Conservation (phyloP, 2,113 vertebrate genomes). For the Hippocampus comes region DNA sequence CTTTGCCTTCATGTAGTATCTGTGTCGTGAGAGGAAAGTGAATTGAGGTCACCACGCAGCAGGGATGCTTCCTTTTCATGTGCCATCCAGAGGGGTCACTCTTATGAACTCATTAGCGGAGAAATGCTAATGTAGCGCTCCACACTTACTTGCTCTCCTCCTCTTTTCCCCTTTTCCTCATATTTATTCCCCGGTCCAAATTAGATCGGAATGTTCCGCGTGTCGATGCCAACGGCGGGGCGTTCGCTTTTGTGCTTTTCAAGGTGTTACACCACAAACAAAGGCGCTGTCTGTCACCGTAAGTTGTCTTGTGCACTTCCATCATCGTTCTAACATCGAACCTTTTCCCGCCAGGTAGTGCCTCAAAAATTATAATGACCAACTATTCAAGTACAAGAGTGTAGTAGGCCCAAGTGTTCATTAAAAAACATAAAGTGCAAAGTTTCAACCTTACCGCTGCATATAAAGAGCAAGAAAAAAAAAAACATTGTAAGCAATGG, state of each 20-base stretch:
- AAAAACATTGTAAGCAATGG: no score
- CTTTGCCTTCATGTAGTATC: conserved; percentile 65
- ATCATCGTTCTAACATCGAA: not conserved
- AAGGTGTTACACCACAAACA: not conserved
- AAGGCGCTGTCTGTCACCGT: not conserved
- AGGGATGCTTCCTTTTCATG: conserved; percentile 83
- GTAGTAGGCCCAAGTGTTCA: no score
- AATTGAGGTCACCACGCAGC: conserved; percentile 83
- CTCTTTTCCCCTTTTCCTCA: conserved; percentile 19
- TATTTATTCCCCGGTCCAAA: conserved; percentile 19
- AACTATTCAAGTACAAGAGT: not conserved
- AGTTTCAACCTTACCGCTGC: no score
- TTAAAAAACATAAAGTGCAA: no score
- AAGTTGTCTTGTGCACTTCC: not conserved
- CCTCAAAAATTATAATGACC: not conserved
- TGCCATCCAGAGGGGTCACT: conserved; percentile 85
- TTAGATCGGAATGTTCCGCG: not conserved
- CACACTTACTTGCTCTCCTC: conserved; percentile 14
- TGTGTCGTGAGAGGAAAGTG: conserved; percentile 71
- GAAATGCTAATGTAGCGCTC: conserved; percentile 77
- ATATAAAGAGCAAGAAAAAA: no score
- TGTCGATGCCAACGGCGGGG: not conserved
- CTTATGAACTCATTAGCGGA: conserved; percentile 83
- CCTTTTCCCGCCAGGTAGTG: not conserved
- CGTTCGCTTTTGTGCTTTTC: not conserved